Conservation (phyloP, 2,888 invertebrate genomes). For the Nephrotoma appendiculata region DNA sequence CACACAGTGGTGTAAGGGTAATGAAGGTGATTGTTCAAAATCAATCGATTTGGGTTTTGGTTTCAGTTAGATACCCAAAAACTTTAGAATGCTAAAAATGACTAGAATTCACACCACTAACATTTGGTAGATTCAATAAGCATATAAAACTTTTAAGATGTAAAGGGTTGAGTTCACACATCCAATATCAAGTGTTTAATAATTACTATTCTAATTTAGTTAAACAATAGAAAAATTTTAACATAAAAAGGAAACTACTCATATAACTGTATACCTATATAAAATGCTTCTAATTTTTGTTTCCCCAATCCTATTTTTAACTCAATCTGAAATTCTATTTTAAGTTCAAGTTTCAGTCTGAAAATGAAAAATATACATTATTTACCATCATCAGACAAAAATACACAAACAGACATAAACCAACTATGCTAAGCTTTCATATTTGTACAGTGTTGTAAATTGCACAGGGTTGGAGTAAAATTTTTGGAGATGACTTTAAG, state of each 20-base stretch:
- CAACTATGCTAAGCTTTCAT: background rate
- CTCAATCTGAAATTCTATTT: background rate
- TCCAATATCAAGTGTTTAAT: background rate
- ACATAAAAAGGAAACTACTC: background rate
- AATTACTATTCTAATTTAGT: background rate
- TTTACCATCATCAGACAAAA: background rate
- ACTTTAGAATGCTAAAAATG: no score
- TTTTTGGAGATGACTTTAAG: no score
- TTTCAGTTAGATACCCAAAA: background rate
- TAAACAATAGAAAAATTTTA: background rate
- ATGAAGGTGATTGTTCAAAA: background rate
- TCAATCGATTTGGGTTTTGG: background rate
- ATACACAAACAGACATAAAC: background rate
- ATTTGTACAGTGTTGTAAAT: no score
- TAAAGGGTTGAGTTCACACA: no score
- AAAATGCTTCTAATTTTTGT: background rate
- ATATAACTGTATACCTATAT: background rate
- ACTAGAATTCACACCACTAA: background rate
- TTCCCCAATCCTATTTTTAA: background rate
- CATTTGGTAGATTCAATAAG: background rate
- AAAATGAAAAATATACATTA: background rate
- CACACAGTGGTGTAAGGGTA: background rate
- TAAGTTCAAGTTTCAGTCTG: background rate
- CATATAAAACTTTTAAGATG: no score
- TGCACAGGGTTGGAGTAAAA: no score